phyloP scores from a whole-genome alignment of 2,113 vertebrate genomes.

The Antechinus flavipes region DNA sequence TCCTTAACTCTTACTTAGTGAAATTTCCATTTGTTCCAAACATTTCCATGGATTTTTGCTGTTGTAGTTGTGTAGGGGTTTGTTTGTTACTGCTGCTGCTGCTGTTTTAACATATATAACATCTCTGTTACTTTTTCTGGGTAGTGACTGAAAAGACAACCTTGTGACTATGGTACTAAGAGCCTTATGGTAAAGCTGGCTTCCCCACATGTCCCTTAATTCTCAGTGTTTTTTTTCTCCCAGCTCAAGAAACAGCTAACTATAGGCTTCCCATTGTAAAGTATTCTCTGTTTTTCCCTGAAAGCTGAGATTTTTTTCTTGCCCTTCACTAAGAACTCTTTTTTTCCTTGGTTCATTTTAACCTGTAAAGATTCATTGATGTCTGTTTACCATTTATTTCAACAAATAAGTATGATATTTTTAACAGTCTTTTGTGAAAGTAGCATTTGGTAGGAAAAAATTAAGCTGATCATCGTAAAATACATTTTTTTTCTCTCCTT shows the following conservation, averaged over 20 bases:
- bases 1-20: neutral
- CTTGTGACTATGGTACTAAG: neutral
- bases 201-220: neutral
- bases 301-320: neutral
- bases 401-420: neutral
- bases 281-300: neutral
- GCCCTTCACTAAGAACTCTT: neutral
- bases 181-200: neutral
- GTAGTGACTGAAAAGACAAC: neutral
- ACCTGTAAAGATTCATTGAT: neutral
- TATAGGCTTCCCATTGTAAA: neutral
- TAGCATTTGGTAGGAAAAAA: neutral
- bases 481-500: neutral
- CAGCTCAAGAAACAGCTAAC: neutral
- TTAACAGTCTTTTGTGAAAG: neutral
- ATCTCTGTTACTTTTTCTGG: neutral
- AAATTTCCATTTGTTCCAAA: neutral
- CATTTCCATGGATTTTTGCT: neutral
- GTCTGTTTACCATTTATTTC: neutral
- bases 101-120: neutral
- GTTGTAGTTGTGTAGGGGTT: neutral
- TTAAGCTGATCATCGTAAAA: neutral
- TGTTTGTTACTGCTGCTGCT: too few relatives aligned
- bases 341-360: neutral
- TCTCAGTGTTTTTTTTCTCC: neutral